Base-by-base conservation (phyloP, 64 coral and sea anemone genomes). In the Anthopleura sola region DNA sequence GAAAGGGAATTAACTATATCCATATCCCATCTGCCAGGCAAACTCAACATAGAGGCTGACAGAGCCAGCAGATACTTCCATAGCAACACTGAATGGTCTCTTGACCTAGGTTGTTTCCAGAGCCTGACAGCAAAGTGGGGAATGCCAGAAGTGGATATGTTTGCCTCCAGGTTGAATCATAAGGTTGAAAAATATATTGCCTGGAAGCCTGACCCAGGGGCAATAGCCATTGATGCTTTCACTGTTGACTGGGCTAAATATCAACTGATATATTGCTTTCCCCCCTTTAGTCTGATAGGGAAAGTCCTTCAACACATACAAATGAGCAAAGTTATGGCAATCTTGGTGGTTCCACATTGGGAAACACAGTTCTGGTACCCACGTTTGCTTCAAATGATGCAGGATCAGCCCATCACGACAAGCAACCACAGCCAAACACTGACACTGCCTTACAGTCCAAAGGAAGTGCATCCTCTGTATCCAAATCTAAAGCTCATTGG, bases 291-390 rank as follows among this genome's bases (percentile, higher is more conserved):
- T 58, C 58, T 90, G 31, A 90, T 85, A 53, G 88, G 82, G 44
- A 90, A 85, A 85, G 81, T 90, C 21, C 48, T 90, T 40, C 88
- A 90, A 33, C 24, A 84, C 3, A 55, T 90, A 68, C 51, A 58
- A 55, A 18, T 34, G 14, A 77, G 36, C 68, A 17, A 78, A 49
- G 49, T 21, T 58, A 78, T 31, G 26, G 88, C 88, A 74, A 90
- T 85, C 50, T 75, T 75, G 68, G 68, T 75, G 12, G 68, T 75
- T 29, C 68, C 68, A 31, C 68, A 75, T 6, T 91, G 89, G 89
- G 37, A 64, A 91, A 91, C 83, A 68, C 89, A 91, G 89, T 91
- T 91, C 60, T 91, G 89, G 89, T 86, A 91, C 77, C 83, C 89
- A 57, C 55, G 60, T 34, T 47, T 91, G 17, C 51, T 81, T 39